A percentile compares a stretch with the other conserved stretches of the same genome.
phyloP scores from a whole-genome alignment of 2,113 vertebrate genomes.

The Aegotheles bennettii region DNA sequence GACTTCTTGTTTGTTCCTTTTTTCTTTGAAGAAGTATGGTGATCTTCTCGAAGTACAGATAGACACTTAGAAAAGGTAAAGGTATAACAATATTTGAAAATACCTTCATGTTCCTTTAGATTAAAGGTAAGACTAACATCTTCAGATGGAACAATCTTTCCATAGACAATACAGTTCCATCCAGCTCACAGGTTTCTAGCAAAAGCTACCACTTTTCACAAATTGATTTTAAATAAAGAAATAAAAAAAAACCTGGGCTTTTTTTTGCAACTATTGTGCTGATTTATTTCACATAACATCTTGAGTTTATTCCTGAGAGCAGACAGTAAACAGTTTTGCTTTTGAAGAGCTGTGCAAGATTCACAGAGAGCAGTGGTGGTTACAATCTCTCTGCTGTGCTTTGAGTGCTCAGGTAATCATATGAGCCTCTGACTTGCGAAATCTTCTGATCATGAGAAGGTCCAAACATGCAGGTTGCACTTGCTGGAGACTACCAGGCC shows the following conservation, averaged over 20 bases:
- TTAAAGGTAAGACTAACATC: neutral
- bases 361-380: neutral
- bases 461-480: neutral
- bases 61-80: neutral
- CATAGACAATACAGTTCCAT: neutral
- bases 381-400: neutral
- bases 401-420: neutral
- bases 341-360: neutral
- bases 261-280: neutral
- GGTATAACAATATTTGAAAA: neutral
- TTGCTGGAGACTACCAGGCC: neutral
- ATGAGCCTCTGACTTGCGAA: neutral
- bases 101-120: neutral
- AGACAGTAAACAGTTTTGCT: neutral
- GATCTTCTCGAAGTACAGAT: neutral
- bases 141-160: neutral
- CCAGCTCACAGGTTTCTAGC: neutral
- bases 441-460: neutral
- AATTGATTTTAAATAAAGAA: neutral
- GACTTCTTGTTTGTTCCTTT: neutral
- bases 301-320: neutral
- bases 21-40: neutral
- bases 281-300: neutral
- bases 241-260: too few species aligned
- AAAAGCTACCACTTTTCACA: neutral